Evolutionary conservation across 2,888 invertebrate genomes (phyloP).

Genomic region (Xylota segnis): DNA sequence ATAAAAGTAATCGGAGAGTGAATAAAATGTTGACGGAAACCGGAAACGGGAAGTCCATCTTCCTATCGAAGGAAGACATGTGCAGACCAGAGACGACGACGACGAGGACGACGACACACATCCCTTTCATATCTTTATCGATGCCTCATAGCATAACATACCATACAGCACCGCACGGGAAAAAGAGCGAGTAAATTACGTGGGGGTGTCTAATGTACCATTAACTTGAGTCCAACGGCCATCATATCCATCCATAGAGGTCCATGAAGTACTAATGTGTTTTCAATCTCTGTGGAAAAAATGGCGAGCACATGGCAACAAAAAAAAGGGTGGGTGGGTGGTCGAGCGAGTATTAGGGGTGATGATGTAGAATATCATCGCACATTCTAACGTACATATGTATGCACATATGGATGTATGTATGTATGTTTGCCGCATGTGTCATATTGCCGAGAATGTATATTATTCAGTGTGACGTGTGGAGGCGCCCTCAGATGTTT

Average conservation of each 20-base stretch:
- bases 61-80: constrained; percentile 78
- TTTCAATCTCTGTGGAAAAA: constrained; percentile 71
- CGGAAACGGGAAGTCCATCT: constrained; percentile 85
- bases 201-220: constrained; percentile 76
- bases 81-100: constrained; percentile 61
- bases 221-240: constrained; percentile 73
- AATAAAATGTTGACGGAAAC: constrained; percentile 82
- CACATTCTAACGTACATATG: constrained; percentile 27
- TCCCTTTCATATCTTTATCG: constrained; percentile 69
- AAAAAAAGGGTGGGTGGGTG: constrained; percentile 54
- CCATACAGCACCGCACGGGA: too few species aligned
- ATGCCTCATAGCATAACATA: constrained; percentile 48
- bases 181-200: constrained; percentile 73
- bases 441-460: constrained; percentile 60
- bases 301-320: not conserved
- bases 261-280: constrained; percentile 74
- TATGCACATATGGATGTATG: too few species aligned
- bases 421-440: constrained; percentile 51
- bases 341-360: constrained; percentile 58
- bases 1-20: constrained; percentile 61
- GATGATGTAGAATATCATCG: constrained; percentile 62
- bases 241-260: constrained; percentile 65
- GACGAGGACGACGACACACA: too few species aligned
- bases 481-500: constrained; percentile 61
- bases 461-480: constrained; percentile 58